These are phyloP conservation scores for Goniozus legneri DNA, from an alignment of 1,140 invertebrate genomes.

Conservation along the genomic window DNA sequence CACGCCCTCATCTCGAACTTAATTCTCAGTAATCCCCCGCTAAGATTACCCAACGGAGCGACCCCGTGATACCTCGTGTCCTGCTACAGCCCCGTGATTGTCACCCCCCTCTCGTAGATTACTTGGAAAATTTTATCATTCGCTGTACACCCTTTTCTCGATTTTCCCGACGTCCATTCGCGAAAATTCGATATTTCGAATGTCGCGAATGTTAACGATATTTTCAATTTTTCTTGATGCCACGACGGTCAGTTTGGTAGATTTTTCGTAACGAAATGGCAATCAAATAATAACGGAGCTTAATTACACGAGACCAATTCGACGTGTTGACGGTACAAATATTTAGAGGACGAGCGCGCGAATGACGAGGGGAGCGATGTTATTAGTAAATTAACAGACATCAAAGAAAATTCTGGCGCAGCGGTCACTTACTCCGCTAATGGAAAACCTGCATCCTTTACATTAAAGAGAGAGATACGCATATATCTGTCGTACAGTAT, in stretches of 20 bases:
- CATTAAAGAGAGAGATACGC: slow-evolving; percentile 19
- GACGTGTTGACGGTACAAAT: slow-evolving; percentile 48
- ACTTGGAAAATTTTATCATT: neutral
- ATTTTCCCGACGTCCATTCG: too few relatives aligned
- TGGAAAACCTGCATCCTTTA: slow-evolving; percentile 44
- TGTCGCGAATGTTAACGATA: too few relatives aligned
- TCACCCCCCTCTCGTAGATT: slow-evolving; percentile 15
- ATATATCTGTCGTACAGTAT: slow-evolving; percentile 7
- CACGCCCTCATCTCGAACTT: slow-evolving; percentile 44
- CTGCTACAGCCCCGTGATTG: slow-evolving; percentile 8
- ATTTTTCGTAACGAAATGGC: too few relatives aligned
- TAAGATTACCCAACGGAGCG: slow-evolving; percentile 44
- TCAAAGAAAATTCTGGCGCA: slow-evolving; percentile 50
- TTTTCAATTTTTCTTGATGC: too few relatives aligned
- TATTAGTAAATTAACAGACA: slow-evolving; percentile 56
- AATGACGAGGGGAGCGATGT: slow-evolving; percentile 35
- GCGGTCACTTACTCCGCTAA: slow-evolving; percentile 50
- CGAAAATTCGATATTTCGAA: too few relatives aligned
- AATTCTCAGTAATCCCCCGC: slow-evolving; percentile 52
- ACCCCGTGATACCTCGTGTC: slow-evolving; percentile 1
- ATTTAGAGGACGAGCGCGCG: slow-evolving; percentile 44
- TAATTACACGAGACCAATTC: slow-evolving; percentile 37
- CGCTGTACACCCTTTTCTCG: too few relatives aligned
- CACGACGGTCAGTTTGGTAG: too few relatives aligned
- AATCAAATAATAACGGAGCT: slow-evolving; percentile 36